Evolutionary conservation across 2,113 vertebrate species (phyloP), one percentile per base, ranked within the genome.

Genomic region (Oryzias woworae): DNA sequence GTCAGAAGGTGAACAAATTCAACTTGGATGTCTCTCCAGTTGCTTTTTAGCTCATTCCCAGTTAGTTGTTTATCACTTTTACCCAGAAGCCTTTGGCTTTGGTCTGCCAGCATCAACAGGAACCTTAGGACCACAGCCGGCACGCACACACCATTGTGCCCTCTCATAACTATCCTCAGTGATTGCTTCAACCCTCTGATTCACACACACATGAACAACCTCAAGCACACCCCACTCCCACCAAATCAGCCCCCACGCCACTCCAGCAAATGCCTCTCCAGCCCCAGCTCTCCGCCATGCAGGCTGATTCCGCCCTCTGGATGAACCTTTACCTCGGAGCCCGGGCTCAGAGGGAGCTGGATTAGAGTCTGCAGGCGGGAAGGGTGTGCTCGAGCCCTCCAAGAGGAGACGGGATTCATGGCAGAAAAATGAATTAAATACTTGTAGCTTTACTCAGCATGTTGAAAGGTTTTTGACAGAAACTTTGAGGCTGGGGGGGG

Each of bases 301-400:
- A 87, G 82, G 80, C 80, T 90, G 86, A 85, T 78, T 85, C 78
- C 84, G 90, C 73, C 91, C 92, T 89, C 88, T 82, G 84, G 77
- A 83, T 93, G 92, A 93, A 91, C 91, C 83, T 89, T 88, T 79
- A 73, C 84, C 69, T 65, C 28, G 68, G 85, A 85, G 83, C 80
- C 71, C 53, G 48, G 69, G 78, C 86, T 86, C 85, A 73, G 78
- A 87, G 82, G 83, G 78, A 85, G 81, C 77, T 73, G 87, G 86
- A 91, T 89, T 90, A 91, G 67, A 69, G 61, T 52, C 53, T 51
- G 73, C 57, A 68, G 45, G 69, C 42, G 57, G 53, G 60, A 58
- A 51, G 44, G 5, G 42, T 57, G 53, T 54, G 58, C 74, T 23
- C 52, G 48, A 36, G 52, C 48, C 51, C 68, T 2, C 36, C 2